Base-by-base conservation (phyloP, 2,888 invertebrate species). In the Amphimallon solstitiale region DNA sequence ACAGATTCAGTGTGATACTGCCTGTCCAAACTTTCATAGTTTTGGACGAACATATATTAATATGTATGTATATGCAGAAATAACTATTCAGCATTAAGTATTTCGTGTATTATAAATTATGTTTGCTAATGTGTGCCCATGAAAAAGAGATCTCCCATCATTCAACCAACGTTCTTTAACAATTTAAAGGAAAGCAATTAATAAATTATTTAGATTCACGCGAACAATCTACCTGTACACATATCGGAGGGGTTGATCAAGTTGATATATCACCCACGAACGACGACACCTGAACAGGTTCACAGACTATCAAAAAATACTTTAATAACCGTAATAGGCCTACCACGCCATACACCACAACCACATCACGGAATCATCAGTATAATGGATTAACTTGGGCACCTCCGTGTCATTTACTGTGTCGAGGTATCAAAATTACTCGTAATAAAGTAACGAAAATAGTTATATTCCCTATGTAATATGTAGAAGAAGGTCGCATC, bases 281-380 rank as follows among this genome's bases (percentile, higher is more conserved):
- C 56, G 14, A 59, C 61, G 69, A 66, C 74, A 74, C 71, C 71
- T 74, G 74, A 71, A 67, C 66, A 52, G 43, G 70, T 74, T 74
- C 74, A 68, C 74, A 74, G 68, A 66, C 69, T 64, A 72, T 70
- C 68, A 69, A 68, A 71, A n/a, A 73, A 71, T 72, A 70, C 68
- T 70, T 69, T 73, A 73, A 70, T 68, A 68, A 61, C 29, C 21
- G 68, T 72, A 68, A 71, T 70, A 69, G 68, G 68, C 29, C 29
- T 29, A 29, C 29, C 29, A 29, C 29, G 29, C 29, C 70, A 70
- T 29, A 29, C 6, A 29, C 29, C 29, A 29, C 29, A 29, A 29
- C 29, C 29, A 9, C 29, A 29, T 29, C 29, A 29, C 29, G 29
- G n/a, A 29, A 29, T 29, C 29, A 29, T 29, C 29, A 29, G 60